A percentile compares a stretch with the other conserved stretches of the same genome.
phyloP scores from a whole-genome alignment of 2,888 invertebrate species.

The Cosmorhoe ocellata region DNA sequence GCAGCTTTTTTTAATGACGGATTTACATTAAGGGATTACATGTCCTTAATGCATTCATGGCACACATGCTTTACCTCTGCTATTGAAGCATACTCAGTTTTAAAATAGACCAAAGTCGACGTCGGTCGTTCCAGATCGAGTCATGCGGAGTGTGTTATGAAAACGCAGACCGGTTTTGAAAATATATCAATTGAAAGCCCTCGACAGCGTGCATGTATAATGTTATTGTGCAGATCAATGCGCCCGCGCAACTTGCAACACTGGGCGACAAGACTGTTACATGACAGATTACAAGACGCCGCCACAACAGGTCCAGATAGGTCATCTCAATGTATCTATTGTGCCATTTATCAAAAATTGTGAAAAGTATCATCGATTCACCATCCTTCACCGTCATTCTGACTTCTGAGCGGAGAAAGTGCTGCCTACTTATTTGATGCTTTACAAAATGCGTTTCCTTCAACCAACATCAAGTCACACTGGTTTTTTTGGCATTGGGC shows the following conservation, averaged over 20 bases:
- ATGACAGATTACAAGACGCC: constrained; percentile 57
- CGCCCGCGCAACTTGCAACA: constrained; percentile 59
- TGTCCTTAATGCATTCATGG: no score
- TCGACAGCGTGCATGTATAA: constrained; percentile 65
- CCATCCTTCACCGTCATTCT: constrained; percentile 9
- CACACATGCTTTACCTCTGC: background rate
- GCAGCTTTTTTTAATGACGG: background rate
- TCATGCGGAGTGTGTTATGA: constrained; percentile 66
- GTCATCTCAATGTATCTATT: constrained; percentile 37
- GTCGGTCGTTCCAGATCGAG: constrained; percentile 45
- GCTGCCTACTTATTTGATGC: constrained; percentile 28
- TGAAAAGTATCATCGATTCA: constrained; percentile 1
- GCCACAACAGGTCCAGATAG: constrained; percentile 44
- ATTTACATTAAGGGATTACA: no score
- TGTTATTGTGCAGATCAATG: constrained; percentile 68
- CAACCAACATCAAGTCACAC: constrained; percentile 41
- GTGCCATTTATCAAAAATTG: constrained; percentile 19
- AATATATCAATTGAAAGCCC: constrained; percentile 79
- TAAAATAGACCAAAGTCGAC: constrained; percentile 40
- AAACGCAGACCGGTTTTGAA: constrained; percentile 75
- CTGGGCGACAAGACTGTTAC: constrained; percentile 56
- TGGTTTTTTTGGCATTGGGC: constrained; percentile 45
- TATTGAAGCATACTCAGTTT: constrained; percentile 28
- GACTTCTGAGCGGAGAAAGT: constrained; percentile 42
- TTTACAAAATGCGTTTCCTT: constrained; percentile 35